These are phyloP conservation scores for Camponotus pennsylvanicus DNA, from an alignment of 1,140 invertebrate species.

Conservation along the genomic window DNA sequence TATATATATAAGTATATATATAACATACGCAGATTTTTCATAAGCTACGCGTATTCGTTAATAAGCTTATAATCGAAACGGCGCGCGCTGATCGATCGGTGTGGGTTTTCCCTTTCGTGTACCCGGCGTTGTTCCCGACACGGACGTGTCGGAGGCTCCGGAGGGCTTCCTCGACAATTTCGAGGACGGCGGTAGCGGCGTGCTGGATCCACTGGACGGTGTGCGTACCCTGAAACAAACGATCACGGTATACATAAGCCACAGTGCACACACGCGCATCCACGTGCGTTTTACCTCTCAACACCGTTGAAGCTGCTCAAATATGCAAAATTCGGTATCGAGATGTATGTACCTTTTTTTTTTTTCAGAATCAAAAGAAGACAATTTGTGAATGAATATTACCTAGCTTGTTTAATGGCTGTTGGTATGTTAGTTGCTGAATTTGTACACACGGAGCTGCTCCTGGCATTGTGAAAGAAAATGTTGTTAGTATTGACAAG, in stretches of 20 bases:
- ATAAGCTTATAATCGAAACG: constrained; percentile 88
- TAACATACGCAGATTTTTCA: constrained; percentile 16
- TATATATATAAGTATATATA: no score
- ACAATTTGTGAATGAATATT: constrained; percentile 63
- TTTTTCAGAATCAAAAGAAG: background rate
- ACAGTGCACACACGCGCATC: background rate
- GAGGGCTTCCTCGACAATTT: constrained; percentile 89
- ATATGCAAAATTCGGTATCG: constrained; percentile 6
- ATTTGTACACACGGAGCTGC: constrained; percentile 83
- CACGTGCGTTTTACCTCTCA: background rate
- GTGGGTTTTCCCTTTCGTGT: constrained; percentile 87
- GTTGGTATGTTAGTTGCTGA: constrained; percentile 85
- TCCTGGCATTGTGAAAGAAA: constrained; percentile 80
- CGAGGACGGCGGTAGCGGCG: constrained; percentile 89
- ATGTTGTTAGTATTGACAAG: constrained; percentile 42
- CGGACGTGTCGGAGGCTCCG: constrained; percentile 88
- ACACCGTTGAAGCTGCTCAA: constrained; percentile 7
- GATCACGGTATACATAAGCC: background rate
- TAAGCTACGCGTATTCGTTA: constrained; percentile 56
- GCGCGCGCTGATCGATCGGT: constrained; percentile 88
- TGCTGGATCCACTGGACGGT: constrained; percentile 89
- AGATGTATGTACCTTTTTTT: background rate
- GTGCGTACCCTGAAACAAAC: constrained; percentile 87
- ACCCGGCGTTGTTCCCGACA: constrained; percentile 83
- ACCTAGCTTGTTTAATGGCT: constrained; percentile 84